phyloP scores from a whole-genome alignment of 2,797 vertebrate genomes.

The Danio kyathit region DNA sequence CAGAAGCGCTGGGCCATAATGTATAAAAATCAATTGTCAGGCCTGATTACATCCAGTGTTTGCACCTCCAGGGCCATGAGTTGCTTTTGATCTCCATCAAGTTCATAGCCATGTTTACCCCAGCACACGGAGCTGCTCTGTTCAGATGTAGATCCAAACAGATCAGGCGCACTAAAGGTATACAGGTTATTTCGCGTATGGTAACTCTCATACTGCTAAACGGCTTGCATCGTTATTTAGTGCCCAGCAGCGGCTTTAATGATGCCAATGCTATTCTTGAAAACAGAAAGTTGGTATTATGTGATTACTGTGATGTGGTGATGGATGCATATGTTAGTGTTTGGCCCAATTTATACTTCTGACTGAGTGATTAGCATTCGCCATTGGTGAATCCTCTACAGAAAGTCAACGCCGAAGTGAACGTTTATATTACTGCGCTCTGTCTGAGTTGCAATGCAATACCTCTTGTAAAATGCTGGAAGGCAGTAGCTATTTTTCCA shows the following conservation, averaged over 20 bases:
- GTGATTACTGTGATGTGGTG: neutral
- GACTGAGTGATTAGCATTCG: no score
- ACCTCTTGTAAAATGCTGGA: no score
- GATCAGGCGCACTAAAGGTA: neutral
- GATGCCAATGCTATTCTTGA: neutral
- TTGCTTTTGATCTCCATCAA: constrained; percentile 39
- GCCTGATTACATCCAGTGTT: constrained; percentile 52
- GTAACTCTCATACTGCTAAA: neutral
- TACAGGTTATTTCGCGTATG: neutral
- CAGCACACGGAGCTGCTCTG: constrained; percentile 26
- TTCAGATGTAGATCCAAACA: constrained; percentile 14
- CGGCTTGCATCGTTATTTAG: neutral
- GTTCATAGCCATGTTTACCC: neutral
- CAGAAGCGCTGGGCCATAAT: constrained; percentile 49
- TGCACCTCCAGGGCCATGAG: constrained; percentile 39
- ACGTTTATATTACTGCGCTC: no score
- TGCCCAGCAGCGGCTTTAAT: neutral
- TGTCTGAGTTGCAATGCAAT: no score
- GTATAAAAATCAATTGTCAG: constrained; percentile 55
- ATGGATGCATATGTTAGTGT: no score
- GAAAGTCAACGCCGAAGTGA: no score
- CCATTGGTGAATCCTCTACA: no score
- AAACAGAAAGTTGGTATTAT: neutral
- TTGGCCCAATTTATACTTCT: no score
- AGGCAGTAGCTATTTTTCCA: no score